phyloP scores from a whole-genome alignment of 2,888 invertebrate genomes.

The Luffia ferchaultella region DNA sequence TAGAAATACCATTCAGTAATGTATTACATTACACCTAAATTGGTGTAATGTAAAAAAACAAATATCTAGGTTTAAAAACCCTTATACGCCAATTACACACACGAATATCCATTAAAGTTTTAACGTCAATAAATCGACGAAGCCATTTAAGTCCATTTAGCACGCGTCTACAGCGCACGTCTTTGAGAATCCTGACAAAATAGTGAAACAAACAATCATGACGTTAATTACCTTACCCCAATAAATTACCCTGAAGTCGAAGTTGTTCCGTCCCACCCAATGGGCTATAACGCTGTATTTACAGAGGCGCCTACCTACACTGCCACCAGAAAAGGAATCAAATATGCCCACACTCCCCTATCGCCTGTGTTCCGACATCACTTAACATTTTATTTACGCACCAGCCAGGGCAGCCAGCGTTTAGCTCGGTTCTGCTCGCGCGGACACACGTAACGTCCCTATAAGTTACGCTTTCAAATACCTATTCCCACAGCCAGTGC shows the following conservation, averaged over 20 bases:
- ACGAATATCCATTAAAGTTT: slow-evolving; percentile 17
- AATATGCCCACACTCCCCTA: slow-evolving; percentile 1
- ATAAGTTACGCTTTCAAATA: too few relatives aligned
- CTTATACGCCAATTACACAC: slow-evolving; percentile 22
- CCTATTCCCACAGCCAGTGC: too few relatives aligned
- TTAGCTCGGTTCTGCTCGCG: too few relatives aligned
- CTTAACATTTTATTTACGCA: too few relatives aligned
- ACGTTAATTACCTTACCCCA: slow-evolving; percentile 33
- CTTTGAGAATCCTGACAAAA: slow-evolving; percentile 2
- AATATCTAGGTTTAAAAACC: too few relatives aligned
- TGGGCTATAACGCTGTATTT: slow-evolving; percentile 18
- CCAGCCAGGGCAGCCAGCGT: too few relatives aligned
- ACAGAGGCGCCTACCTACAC: slow-evolving; percentile 9
- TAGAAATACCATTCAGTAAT: too few relatives aligned
- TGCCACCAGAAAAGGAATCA: slow-evolving; percentile 6
- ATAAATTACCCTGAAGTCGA: slow-evolving; percentile 26
- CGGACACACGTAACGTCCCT: too few relatives aligned
- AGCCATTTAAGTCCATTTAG: slow-evolving; percentile 15
- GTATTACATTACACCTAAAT: too few relatives aligned
- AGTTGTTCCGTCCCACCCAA: slow-evolving; percentile 17
- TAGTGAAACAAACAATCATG: slow-evolving; percentile 9
- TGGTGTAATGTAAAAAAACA: too few relatives aligned
- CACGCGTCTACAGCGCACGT: slow-evolving; percentile 7
- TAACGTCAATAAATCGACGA: slow-evolving; percentile 20
- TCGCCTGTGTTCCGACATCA: slow-evolving; percentile 9